Conservation (phyloP, 1,140 invertebrate genomes). For the Cydia strobilella region DNA sequence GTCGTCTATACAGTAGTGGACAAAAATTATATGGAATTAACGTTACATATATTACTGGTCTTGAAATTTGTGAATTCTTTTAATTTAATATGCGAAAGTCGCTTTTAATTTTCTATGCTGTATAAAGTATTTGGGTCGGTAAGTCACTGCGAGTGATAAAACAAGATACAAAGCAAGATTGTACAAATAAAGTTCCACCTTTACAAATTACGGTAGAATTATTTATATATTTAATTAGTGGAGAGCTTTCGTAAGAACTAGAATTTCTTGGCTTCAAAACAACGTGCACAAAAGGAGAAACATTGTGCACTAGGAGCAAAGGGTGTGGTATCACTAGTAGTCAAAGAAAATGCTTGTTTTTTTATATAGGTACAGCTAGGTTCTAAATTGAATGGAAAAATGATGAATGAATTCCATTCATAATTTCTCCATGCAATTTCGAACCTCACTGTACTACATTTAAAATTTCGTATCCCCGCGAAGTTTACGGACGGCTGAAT, state of each 20-base stretch:
- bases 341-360: no score
- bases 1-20: no score
- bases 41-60: neutral
- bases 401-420: no score
- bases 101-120: neutral
- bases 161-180: slow-evolving; percentile 12
- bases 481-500: no score
- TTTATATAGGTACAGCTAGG: no score
- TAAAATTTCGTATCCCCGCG: no score
- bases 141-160: neutral
- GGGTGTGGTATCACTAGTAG: slow-evolving; percentile 3
- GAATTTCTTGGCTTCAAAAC: slow-evolving; percentile 14
- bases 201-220: neutral
- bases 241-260: slow-evolving; percentile 18
- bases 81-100: neutral
- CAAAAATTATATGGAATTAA: no score
- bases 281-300: slow-evolving; percentile 3
- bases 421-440: no score
- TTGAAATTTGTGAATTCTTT: neutral
- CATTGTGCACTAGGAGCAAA: neutral
- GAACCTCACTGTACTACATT: no score
- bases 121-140: neutral
- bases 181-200: neutral
- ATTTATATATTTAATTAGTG: slow-evolving; percentile 19
- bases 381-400: no score